These are phyloP conservation scores for Oncorhynchus nerka DNA, from an alignment of 2,113 vertebrate genomes.

Conservation along the genomic window DNA sequence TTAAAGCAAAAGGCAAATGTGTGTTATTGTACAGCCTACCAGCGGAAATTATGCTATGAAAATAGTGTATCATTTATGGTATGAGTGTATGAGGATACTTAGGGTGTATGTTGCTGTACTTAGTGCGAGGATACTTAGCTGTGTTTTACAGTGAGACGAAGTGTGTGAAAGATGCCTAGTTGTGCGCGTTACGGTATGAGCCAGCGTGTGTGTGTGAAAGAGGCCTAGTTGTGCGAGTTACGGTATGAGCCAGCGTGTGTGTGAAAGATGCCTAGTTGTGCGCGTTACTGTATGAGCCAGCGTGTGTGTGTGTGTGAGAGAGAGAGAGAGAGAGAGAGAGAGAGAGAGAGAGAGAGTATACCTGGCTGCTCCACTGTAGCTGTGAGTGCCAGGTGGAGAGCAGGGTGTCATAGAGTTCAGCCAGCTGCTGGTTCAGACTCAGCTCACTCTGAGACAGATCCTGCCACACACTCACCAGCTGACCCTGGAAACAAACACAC, in stretches of 20 bases:
- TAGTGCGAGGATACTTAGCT: neutral
- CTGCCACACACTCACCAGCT: slow-evolving; percentile 86
- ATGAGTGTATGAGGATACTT: neutral
- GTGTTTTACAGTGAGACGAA: neutral
- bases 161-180: too few relatives aligned
- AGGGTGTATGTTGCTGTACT: neutral
- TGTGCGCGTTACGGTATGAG: too few relatives aligned
- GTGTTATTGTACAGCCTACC: neutral
- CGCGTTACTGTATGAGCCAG: too few relatives aligned
- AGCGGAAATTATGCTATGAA: too few relatives aligned
- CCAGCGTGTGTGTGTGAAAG: too few relatives aligned
- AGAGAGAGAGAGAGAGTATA: too few relatives aligned
- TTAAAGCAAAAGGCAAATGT: neutral
- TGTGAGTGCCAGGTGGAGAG: slow-evolving; percentile 87
- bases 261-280: neutral
- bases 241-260: neutral
- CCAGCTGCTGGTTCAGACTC: slow-evolving; percentile 82
- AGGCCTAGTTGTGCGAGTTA: too few relatives aligned
- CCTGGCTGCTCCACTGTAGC: slow-evolving; percentile 89
- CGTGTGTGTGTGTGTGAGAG: too few relatives aligned
- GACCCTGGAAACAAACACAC: slow-evolving; percentile 73
- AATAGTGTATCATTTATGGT: too few relatives aligned
- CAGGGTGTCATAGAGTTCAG: slow-evolving; percentile 87
- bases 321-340: too few relatives aligned
- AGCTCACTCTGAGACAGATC: slow-evolving; percentile 89